Percentiles rank a stretch among this genome's conserved stretches.
These are phyloP conservation scores for Parasteatoda tepidariorum DNA, from an alignment of 1,140 invertebrate genomes.

Conservation along the genomic window DNA sequence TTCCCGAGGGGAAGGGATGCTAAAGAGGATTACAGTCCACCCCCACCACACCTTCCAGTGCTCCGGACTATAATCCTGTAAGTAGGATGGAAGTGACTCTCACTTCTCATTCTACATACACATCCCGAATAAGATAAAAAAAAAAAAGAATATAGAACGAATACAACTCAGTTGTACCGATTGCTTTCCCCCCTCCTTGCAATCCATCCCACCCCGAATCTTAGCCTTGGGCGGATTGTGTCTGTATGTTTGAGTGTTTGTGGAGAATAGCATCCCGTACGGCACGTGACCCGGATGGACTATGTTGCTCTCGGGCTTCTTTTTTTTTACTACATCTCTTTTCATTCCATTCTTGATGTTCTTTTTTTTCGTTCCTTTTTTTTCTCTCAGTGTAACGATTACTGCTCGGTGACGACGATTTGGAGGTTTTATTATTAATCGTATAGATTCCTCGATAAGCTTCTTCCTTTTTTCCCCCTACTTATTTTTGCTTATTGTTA, in stretches of 20 bases:
- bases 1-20: conserved; percentile 1
- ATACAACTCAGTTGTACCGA: neutral
- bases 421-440: conserved; percentile 54
- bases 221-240: neutral
- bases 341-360: neutral
- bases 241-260: conserved; percentile 35
- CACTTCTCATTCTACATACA: conserved; percentile 47
- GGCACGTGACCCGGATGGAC: conserved; percentile 33
- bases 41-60: conserved; percentile 1
- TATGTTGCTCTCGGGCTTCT: conserved; percentile 12
- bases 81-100: conserved; percentile 42
- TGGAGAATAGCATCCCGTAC: conserved; percentile 42
- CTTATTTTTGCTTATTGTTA: too few relatives aligned
- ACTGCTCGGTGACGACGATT: conserved; percentile 25
- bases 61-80: conserved; percentile 46
- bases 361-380: neutral
- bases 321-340: neutral
- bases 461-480: neutral
- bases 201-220: neutral
- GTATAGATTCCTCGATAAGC: conserved; percentile 37
- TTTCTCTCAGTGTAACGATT: conserved; percentile 18
- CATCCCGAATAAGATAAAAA: conserved; percentile 50
- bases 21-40: conserved; percentile 45
- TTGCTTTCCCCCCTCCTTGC: neutral
- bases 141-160: neutral